Evolutionary conservation across 2,888 invertebrate genomes (phyloP), one percentile per base, ranked within the genome.

Genomic region (Pyrochroa serraticornis): DNA sequence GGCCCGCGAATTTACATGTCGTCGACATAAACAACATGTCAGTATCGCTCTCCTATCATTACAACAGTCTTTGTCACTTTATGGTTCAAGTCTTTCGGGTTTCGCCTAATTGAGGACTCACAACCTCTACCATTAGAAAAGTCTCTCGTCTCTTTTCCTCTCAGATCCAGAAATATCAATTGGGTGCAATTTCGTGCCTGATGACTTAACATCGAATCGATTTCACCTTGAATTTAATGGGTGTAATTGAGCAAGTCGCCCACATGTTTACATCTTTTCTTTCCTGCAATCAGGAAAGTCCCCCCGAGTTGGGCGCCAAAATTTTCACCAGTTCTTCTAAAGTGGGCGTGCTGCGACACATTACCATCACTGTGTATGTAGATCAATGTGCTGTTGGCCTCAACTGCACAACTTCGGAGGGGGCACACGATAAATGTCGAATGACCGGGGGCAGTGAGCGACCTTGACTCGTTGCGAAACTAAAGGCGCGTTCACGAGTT

Each of bases 381-480:
- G 66, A 67, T 67, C 65, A 68, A 64, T 64, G 66, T 63, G 66
- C 55, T 66, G 57, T 53, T 50, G 58, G 58, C 65, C 61, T 61
- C 50, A 35, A 48, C 49, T 53, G 53, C 58, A 53, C 37, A 31
- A 9, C 31, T 32, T 8, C 14, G 38, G 44, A 14, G 9, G 38
- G 51, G 46, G 36, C 46, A 37, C 38, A 46, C 46, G 38, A 44
- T 39, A 49, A 49, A 49, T 56, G 49, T 55, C 58, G 62, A 38
- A 52, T 62, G 64, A 74, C 76, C 82, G 85, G 84, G 86, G 86
- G 86, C 87, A 87, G 83, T 85, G 86, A 84, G 87, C 86, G 87
- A 84, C 87, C 87, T 87, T 87, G 87, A 87, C 87, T 87, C 84
- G 50, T 59, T 55, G 49, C 54, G 55, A 59, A 46, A 59, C 49